These are phyloP conservation scores for Callorhinus ursinus DNA, from an alignment of 2,113 vertebrate genomes.

Conservation along the genomic window DNA sequence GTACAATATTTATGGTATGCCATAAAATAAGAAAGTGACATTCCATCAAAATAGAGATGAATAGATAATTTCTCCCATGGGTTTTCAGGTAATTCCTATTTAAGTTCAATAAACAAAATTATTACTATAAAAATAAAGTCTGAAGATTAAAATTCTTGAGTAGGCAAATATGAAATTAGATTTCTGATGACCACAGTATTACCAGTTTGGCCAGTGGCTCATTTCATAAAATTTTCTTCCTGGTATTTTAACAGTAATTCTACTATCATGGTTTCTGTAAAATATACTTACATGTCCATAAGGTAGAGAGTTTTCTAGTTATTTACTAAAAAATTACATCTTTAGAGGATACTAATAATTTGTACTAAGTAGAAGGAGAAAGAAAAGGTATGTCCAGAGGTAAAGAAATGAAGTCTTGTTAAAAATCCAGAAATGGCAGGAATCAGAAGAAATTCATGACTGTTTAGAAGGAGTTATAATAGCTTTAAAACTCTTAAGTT, in stretches of 20 bases:
- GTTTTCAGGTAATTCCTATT: slow-evolving; percentile 88
- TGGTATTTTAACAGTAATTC: background rate
- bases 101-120: slow-evolving; percentile 57
- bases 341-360: slow-evolving; percentile 31
- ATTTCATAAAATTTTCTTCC: slow-evolving; percentile 3
- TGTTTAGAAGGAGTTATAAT: background rate
- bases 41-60: slow-evolving; percentile 88
- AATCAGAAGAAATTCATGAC: background rate
- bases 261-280: slow-evolving; percentile 10
- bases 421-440: background rate
- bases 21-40: slow-evolving; percentile 91
- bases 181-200: background rate
- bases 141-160: slow-evolving; percentile 39
- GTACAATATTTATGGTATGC: slow-evolving; percentile 87
- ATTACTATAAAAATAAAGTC: slow-evolving; percentile 47
- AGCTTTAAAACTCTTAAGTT: background rate
- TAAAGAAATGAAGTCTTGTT: slow-evolving; percentile 6
- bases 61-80: slow-evolving; percentile 85
- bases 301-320: background rate
- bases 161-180: background rate
- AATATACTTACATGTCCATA: background rate
- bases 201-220: background rate
- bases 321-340: background rate
- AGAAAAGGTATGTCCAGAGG: background rate
- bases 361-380: slow-evolving; percentile 17